phyloP scores from a whole-genome alignment of 2,797 vertebrate species.

The Oryzias sinensis region DNA sequence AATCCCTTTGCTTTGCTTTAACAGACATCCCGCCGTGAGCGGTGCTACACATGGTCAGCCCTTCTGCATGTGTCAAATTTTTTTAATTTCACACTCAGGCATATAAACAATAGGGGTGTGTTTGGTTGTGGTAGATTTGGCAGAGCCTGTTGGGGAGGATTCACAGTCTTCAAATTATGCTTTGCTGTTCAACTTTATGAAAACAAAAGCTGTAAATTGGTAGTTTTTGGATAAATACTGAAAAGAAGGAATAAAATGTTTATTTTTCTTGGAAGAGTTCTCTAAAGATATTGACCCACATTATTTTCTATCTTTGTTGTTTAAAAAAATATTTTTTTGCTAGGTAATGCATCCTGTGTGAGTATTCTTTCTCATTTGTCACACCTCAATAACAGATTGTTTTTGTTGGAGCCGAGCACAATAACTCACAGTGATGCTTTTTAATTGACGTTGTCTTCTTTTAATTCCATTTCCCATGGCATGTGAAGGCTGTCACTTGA shows the following conservation, averaged over 20 bases:
- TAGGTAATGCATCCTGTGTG: neutral
- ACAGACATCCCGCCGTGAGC: neutral
- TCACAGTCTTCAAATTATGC: neutral
- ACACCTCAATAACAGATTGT: neutral
- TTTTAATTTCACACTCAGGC: conserved; percentile 20
- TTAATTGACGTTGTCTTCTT: no score
- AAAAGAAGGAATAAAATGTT: neutral
- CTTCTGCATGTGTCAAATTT: conserved; percentile 2
- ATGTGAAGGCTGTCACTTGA: neutral
- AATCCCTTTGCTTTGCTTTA: conserved; percentile 8
- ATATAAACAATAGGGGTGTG: conserved; percentile 5
- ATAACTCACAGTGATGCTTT: neutral
- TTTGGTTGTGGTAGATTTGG: neutral
- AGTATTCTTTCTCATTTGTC: neutral
- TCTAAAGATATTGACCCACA: neutral
- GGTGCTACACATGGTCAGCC: conserved; percentile 1
- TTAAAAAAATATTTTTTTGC: neutral
- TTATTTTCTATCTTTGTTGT: neutral
- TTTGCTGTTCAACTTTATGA: neutral
- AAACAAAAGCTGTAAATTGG: neutral
- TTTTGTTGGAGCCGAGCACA: neutral
- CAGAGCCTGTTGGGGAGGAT: neutral
- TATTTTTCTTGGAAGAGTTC: neutral
- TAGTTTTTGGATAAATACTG: conserved; percentile 5
- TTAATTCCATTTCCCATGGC: no score